A percentile compares a stretch with the other conserved stretches of the same genome.
phyloP scores from a whole-genome alignment of 2,797 vertebrate species.

The Chromobotia macracanthus region DNA sequence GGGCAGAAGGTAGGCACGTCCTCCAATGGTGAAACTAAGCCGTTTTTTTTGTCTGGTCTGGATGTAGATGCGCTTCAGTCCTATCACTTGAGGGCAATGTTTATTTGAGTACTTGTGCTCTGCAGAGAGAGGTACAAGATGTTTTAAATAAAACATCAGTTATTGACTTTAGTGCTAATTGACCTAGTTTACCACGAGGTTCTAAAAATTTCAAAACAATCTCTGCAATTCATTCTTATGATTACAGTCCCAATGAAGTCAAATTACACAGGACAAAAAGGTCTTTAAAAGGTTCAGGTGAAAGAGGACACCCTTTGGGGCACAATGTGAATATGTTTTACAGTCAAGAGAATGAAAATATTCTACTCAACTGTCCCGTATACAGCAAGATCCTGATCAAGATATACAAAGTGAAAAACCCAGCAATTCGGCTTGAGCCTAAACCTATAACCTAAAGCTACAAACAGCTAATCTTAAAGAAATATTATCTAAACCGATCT shows the following conservation, averaged over 20 bases:
- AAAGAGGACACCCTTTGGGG: constrained; percentile 7
- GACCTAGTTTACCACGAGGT: not conserved
- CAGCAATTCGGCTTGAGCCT: not conserved
- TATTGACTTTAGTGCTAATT: constrained; percentile 28
- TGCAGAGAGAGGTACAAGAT: constrained; percentile 53
- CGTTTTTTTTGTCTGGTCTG: constrained; percentile 85
- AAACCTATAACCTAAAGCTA: not conserved
- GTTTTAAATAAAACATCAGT: not conserved
- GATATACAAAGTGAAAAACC: constrained; percentile 12
- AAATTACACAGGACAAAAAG: constrained; percentile 9
- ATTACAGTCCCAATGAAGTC: constrained; percentile 20
- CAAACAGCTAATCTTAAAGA: not conserved
- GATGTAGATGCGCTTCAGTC: constrained; percentile 82
- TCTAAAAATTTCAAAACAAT: constrained; percentile 31
- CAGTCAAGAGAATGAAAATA: constrained; percentile 19
- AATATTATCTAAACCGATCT: constrained; percentile 7
- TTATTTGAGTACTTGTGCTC: constrained; percentile 73
- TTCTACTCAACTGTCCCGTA: not conserved
- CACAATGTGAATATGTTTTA: constrained; percentile 5
- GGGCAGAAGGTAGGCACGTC: constrained; percentile 87
- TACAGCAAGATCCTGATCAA: not conserved
- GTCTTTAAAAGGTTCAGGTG: constrained; percentile 13
- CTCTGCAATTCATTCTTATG: constrained; percentile 18
- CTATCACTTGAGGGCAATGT: constrained; percentile 76
- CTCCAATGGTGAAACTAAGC: constrained; percentile 86